A percentile compares a stretch with the other conserved stretches of the same genome.
These are phyloP conservation scores for Furnarius figulus DNA, from an alignment of 2,113 vertebrate genomes.

Conservation along the genomic window DNA sequence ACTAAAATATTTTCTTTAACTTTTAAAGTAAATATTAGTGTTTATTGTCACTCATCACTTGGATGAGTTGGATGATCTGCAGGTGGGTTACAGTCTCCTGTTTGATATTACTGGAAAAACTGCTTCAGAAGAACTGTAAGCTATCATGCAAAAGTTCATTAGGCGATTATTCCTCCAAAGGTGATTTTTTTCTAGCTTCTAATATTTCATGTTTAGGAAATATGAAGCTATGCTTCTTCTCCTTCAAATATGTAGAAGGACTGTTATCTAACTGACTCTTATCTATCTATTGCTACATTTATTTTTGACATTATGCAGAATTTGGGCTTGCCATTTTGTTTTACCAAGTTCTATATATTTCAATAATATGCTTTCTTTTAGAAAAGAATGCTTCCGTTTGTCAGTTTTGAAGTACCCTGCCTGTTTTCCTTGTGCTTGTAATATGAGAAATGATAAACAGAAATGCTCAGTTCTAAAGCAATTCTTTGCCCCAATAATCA, in stretches of 20 bases:
- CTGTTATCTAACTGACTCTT: background rate
- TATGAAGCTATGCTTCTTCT: background rate
- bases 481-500: background rate
- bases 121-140: background rate
- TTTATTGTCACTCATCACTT: background rate
- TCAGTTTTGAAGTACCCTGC: background rate
- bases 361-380: background rate
- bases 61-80: background rate
- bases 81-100: background rate
- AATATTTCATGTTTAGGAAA: background rate
- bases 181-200: background rate
- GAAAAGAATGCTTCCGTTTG: background rate
- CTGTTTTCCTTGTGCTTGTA: background rate
- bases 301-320: background rate
- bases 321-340: background rate
- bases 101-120: background rate
- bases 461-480: background rate
- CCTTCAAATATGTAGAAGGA: background rate
- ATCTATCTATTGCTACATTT: background rate
- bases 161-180: background rate
- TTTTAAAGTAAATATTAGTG: background rate
- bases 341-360: background rate
- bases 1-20: background rate
- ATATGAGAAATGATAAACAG: background rate
- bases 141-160: background rate